Evolutionary conservation across 2,797 vertebrate genomes (phyloP).

Genomic region (Poecile montanus): DNA sequence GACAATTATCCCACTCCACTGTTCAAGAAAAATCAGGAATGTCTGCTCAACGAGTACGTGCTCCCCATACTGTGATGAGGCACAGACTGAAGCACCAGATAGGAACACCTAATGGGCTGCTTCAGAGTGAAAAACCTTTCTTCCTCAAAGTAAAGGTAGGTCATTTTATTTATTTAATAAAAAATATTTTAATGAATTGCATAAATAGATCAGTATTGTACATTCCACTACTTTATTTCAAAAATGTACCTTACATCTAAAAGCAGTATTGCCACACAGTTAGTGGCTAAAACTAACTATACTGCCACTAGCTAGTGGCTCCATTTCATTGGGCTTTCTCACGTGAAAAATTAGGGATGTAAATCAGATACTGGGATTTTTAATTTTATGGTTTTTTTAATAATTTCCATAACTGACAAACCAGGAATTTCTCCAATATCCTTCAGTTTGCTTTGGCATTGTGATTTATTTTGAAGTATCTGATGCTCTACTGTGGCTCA

Average conservation of each 20-base stretch:
- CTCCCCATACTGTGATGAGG: background rate
- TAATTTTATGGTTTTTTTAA: background rate
- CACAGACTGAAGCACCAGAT: background rate
- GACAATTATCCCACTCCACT: background rate
- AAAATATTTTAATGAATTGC: background rate
- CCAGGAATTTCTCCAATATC: background rate
- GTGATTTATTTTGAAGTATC: background rate
- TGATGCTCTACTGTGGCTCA: background rate
- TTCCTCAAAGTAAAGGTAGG: background rate
- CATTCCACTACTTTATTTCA: background rate
- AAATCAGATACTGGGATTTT: background rate
- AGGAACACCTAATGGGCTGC: background rate
- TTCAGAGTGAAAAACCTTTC: background rate
- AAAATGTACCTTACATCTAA: background rate
- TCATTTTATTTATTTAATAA: background rate
- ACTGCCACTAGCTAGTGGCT: background rate
- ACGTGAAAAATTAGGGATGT: background rate
- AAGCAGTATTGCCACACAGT: background rate
- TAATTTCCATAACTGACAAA: background rate
- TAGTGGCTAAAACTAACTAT: background rate
- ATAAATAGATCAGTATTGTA: background rate
- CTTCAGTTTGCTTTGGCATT: background rate
- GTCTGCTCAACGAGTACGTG: rapidly evolving
- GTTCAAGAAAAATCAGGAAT: background rate
- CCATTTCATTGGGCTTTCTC: background rate